These are phyloP conservation scores for Colletes collaris DNA, from an alignment of 2,888 invertebrate genomes.

Conservation along the genomic window DNA sequence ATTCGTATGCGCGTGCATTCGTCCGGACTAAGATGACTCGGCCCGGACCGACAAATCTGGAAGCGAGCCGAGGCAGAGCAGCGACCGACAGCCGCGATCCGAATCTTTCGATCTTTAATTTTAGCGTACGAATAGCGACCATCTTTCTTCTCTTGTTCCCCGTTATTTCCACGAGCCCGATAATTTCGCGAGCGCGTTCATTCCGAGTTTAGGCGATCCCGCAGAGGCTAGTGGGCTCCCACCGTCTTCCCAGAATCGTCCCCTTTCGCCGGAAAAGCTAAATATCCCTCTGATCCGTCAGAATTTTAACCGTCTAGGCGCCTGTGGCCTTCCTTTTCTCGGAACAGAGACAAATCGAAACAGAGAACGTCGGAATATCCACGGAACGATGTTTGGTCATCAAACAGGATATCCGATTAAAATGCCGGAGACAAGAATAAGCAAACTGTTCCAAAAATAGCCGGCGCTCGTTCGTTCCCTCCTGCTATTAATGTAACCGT, in stretches of 20 bases:
- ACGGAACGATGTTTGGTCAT: constrained; percentile 55
- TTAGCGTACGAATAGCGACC: constrained; percentile 37
- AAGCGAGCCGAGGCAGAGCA: constrained; percentile 56
- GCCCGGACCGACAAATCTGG: constrained; percentile 58
- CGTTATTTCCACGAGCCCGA: background rate
- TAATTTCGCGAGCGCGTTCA: background rate
- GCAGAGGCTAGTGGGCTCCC: background rate
- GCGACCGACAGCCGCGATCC: constrained; percentile 28
- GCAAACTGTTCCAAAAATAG: constrained; percentile 62
- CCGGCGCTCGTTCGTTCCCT: constrained; percentile 31
- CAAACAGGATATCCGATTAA: constrained; percentile 70
- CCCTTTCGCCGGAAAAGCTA: too few species aligned
- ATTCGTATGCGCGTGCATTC: constrained; percentile 50
- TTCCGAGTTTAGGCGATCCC: background rate
- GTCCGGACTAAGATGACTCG: constrained; percentile 25
- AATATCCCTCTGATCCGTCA: background rate
- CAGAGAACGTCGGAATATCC: constrained; percentile 19
- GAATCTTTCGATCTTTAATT: constrained; percentile 52
- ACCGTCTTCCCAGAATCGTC: background rate
- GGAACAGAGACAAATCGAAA: constrained; percentile 1
- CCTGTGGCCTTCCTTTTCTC: background rate
- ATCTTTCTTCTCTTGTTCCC: constrained; percentile 22
- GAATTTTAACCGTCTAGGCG: constrained; percentile 26
- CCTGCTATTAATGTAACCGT: constrained; percentile 36
- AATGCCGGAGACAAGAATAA: constrained; percentile 66